A percentile compares a stretch with the other conserved stretches of the same genome.
phyloP scores from a whole-genome alignment of 2,888 invertebrate genomes.

The Aphodius sticticus region DNA sequence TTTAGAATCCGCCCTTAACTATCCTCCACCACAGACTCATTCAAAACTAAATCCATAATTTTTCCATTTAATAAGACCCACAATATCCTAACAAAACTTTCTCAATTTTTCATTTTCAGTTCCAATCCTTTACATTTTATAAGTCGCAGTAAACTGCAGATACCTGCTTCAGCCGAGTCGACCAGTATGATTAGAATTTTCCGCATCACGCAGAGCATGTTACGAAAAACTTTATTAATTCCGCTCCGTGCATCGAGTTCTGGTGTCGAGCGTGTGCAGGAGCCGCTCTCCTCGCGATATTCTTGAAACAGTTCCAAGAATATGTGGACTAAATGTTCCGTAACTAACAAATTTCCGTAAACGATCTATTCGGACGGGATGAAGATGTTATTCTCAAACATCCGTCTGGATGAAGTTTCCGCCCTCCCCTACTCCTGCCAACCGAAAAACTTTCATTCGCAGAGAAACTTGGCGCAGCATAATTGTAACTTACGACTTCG shows the following conservation, averaged over 20 bases:
- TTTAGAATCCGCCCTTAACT: too few species aligned
- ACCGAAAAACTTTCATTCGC: conserved; percentile 4
- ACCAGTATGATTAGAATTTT: background rate
- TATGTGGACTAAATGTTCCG: background rate
- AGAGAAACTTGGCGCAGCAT: background rate
- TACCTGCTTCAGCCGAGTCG: background rate
- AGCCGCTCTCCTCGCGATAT: background rate
- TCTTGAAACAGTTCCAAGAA: background rate
- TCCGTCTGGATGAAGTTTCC: conserved; percentile 4
- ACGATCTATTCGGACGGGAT: background rate
- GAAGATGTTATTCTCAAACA: conserved; percentile 4
- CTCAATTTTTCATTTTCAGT: background rate
- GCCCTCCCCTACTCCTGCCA: background rate
- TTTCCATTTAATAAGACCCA: too few species aligned
- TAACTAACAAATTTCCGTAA: conserved; percentile 4
- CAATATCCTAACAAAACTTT: too few species aligned
- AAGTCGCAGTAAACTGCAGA: background rate
- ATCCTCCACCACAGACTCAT: too few species aligned
- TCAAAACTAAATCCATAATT: too few species aligned
- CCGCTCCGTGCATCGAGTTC: background rate
- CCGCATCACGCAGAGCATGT: background rate
- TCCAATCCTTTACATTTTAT: background rate
- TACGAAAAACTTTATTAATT: conserved; percentile 4
- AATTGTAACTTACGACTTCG: conserved; percentile 4
- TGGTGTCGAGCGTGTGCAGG: background rate